Evolutionary conservation across 2,113 vertebrate species (phyloP).

Genomic region (Rhodinocichla rosea): DNA sequence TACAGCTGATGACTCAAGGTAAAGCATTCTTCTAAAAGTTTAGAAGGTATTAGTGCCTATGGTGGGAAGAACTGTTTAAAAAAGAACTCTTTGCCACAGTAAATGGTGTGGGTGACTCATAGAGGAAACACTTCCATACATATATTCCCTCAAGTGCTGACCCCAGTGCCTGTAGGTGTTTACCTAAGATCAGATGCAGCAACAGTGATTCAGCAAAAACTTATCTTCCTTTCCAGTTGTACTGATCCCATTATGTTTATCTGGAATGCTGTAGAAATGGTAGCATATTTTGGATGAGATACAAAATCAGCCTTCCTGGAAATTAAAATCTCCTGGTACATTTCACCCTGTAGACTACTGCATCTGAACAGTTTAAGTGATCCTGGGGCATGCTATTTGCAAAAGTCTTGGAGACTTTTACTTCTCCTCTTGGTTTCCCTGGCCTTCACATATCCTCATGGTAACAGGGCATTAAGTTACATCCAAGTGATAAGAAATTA

Average conservation of each 20-base stretch:
- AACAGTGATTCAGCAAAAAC: constrained; percentile 5
- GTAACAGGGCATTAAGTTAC: neutral
- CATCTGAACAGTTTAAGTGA: neutral
- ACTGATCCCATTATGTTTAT: neutral
- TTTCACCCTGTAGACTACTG: neutral
- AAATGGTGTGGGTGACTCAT: neutral
- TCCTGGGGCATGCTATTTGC: neutral
- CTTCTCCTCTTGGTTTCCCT: neutral
- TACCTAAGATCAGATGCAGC: neutral
- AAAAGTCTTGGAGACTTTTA: neutral
- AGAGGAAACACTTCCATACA: neutral
- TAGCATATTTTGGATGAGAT: neutral
- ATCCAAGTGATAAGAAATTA: constrained; percentile 1
- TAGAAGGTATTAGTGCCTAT: neutral
- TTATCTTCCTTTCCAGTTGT: neutral
- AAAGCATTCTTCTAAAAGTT: neutral
- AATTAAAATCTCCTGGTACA: neutral
- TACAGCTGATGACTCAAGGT: neutral
- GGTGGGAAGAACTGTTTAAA: neutral
- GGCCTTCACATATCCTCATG: neutral
- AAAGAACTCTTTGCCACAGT: neutral
- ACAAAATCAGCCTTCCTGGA: neutral
- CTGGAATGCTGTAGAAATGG: neutral
- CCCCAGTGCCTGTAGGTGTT: neutral
- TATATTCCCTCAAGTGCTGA: neutral